Base-by-base conservation (phyloP, 2,888 invertebrate genomes). In the Erpobdella octoculata region DNA sequence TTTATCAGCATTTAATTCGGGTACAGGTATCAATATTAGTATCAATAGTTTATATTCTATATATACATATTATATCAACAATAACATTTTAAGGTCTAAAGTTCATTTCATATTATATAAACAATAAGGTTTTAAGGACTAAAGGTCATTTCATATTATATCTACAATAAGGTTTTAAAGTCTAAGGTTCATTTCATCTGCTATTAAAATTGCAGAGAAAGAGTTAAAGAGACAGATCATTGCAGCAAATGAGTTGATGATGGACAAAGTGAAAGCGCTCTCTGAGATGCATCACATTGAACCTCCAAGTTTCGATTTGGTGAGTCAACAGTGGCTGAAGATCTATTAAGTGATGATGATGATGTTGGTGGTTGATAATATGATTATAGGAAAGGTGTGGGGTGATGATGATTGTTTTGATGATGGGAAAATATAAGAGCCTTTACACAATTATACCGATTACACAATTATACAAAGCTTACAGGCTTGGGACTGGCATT, bases 221-320 rank as follows among this genome's bases (percentile, higher is more conserved):
- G 69, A 69, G 58, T 33, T 69, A 12, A 69, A 69, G 58, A 58
- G 69, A 58, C 69, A 69, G 69, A 58, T 69, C 8, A 48, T 69
- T 25, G 69, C 48, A 12, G 58, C 69, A 4, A 35, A 69, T 36
- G 46, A 41, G 36, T 53, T 69, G 5, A 69, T 69, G 69, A 58
- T 53, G 33, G 69, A 69, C 33, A 53, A 69, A 15, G 25, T 69
- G 5, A 21, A 33, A 33, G 37, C 41, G n/a, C 69, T 69, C 28
- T 31, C 25, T 31, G 36, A 69, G n/a, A 48, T 69, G 18, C 69
- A 69, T n/a, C 28, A 58, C 21, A 28, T 69, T 35, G 35, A n/a
- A 35, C 58, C 69, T 5, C 35, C 62, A n/a, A 53, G 28, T 28
- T 53, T 53, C 28, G 53, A 53, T 28, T 28, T 46, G 37, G 67